Base-by-base conservation (phyloP, 1,140 invertebrate species). In the Leptinotarsa texana region DNA sequence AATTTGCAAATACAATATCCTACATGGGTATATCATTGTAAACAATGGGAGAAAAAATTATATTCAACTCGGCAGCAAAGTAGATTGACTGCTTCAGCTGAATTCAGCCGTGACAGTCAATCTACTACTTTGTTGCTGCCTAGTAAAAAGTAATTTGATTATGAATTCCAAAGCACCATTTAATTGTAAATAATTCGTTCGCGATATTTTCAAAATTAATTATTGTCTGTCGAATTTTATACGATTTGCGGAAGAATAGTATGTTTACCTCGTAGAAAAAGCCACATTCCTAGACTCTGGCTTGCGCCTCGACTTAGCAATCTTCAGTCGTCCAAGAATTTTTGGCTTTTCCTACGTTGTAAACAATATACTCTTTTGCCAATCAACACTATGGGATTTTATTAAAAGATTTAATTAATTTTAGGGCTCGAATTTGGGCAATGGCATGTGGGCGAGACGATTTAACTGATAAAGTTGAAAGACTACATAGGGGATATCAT, bases 1-100 rank as follows among this genome's bases (percentile, higher is more conserved):
- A 13, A 62, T 62, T 62, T 62, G 57, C 57, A 62, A 62, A 62
- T 62, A 62, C 57, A 62, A 62, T 62, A 62, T 15, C 57, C 57
- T 62, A 17, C 57, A 33, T 33, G 33, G 8, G 33, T 62, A 62
- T 62, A 62, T 62, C 57, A 62, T 62, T 13, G 15, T 62, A 21
- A 62, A 62, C 57, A 62, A 62, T 62, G 13, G 13, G 57, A 13
- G 57, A 62, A 62, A 62, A 62, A 62, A 62, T 62, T 62, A 62
- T 62, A 1, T 62, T 62, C 57, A 62, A 62, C 13, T 62, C 57
- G 57, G 57, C 13, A 62, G 57, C 57, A 62, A 62, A 62, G 57
- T 62, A 62, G 61, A 62, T 62, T 62, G 61, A 62, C 61, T 17
- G 61, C 61, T 3, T n/a, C 6, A 6, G 61, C 61, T 17, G 61